Conservation (phyloP, 2,113 vertebrate genomes). For the Atlantisia rogersi region DNA sequence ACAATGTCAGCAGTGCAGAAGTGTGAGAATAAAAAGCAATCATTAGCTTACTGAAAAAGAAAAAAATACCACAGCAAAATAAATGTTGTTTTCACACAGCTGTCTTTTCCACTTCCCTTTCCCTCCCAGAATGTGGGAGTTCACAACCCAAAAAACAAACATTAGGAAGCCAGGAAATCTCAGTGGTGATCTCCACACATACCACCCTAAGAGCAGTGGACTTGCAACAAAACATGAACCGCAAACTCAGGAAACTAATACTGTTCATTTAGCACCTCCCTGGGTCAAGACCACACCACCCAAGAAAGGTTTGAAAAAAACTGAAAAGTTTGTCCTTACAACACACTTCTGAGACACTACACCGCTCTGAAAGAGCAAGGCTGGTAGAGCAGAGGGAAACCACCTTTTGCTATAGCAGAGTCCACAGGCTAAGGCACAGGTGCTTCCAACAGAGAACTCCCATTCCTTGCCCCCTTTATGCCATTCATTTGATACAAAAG, state of each 20-base stretch:
- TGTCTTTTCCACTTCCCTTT: not conserved
- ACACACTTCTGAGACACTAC: not conserved
- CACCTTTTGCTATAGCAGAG: not conserved
- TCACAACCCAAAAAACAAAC: conserved; percentile 17
- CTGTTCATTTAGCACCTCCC: not conserved
- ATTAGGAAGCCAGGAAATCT: conserved; percentile 10
- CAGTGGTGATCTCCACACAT: not conserved
- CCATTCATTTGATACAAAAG: not conserved
- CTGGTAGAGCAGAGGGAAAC: not conserved
- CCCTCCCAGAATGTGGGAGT: not conserved
- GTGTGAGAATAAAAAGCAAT: not conserved
- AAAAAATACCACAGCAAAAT: not conserved
- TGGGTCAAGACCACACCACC: not conserved
- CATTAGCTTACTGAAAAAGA: not conserved
- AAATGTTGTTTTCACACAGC: conserved; percentile 9
- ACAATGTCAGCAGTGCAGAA: not conserved
- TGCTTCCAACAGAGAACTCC: not conserved
- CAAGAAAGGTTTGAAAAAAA: not conserved
- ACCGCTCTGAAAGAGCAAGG: not conserved
- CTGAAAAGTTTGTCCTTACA: not conserved
- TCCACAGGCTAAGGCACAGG: not conserved
- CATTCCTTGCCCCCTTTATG: not conserved
- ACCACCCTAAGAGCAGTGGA: not conserved
- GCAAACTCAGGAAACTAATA: not conserved
- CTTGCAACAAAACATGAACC: not conserved